Conservation (phyloP, 2,888 invertebrate genomes). For the Hoplodrina ambigua region DNA sequence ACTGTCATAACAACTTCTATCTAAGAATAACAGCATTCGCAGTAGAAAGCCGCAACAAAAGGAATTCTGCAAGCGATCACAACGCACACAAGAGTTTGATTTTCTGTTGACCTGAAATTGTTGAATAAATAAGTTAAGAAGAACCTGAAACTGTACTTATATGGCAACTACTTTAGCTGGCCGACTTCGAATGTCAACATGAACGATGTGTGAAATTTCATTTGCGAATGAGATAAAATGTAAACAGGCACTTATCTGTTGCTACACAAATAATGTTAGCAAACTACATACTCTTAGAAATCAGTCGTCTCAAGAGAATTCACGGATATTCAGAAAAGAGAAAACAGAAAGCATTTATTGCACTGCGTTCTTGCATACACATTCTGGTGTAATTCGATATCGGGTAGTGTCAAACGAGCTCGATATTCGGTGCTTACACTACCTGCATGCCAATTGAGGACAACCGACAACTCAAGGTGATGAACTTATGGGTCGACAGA, state of each 20-base stretch:
- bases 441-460: slow-evolving; percentile 62
- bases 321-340: slow-evolving; percentile 1
- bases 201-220: slow-evolving; percentile 29
- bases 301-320: slow-evolving; percentile 27
- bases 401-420: slow-evolving; percentile 29
- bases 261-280: slow-evolving; percentile 22
- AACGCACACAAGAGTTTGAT: slow-evolving; percentile 14
- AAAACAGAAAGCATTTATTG: slow-evolving; percentile 27
- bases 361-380: slow-evolving; percentile 26
- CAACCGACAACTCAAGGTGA: slow-evolving; percentile 60
- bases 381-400: slow-evolving; percentile 45
- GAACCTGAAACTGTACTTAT: slow-evolving; percentile 7
- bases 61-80: slow-evolving; percentile 11
- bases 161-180: neutral
- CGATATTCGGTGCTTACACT: slow-evolving; percentile 47
- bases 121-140: slow-evolving; percentile 16
- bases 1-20: slow-evolving; percentile 60
- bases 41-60: slow-evolving; percentile 42
- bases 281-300: slow-evolving; percentile 20
- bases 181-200: slow-evolving; percentile 25
- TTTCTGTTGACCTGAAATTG: slow-evolving; percentile 23
- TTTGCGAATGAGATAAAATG: slow-evolving; percentile 25
- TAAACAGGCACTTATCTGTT: slow-evolving; percentile 13
- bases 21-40: slow-evolving; percentile 51
- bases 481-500: slow-evolving; percentile 33